These are phyloP conservation scores for Mya arenaria DNA, from an alignment of 1,140 invertebrate genomes.

Conservation along the genomic window DNA sequence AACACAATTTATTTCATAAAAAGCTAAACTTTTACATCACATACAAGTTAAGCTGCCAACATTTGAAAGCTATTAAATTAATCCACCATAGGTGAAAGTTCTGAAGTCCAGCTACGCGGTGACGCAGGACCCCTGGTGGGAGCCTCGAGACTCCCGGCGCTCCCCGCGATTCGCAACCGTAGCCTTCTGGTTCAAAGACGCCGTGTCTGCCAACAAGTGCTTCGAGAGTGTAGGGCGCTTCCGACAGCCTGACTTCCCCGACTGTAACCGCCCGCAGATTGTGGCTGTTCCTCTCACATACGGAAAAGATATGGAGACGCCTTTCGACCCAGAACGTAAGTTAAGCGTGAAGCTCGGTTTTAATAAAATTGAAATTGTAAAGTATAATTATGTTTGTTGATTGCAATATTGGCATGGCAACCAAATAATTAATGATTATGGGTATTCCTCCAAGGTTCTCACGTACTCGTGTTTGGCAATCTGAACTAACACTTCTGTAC, in stretches of 20 bases:
- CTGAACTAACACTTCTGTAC: too few relatives aligned
- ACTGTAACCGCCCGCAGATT: conserved; percentile 4
- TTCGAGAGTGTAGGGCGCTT: conserved; percentile 17
- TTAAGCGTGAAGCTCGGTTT: too few relatives aligned
- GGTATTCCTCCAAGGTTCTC: too few relatives aligned
- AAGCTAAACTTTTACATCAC: not conserved
- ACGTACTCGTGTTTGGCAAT: too few relatives aligned
- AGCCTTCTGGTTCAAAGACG: conserved; percentile 50
- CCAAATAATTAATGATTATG: too few relatives aligned
- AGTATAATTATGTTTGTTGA: too few relatives aligned
- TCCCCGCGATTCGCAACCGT: not conserved
- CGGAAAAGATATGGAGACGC: conserved; percentile 6
- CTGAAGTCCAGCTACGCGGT: conserved; percentile 10
- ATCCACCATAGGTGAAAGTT: conserved; percentile 11
- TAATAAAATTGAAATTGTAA: too few relatives aligned
- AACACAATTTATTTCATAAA: not conserved
- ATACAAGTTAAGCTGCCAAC: not conserved
- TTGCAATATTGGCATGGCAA: too few relatives aligned
- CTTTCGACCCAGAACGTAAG: conserved; percentile 29
- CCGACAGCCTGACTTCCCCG: conserved; percentile 36
- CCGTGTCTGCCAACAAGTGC: conserved; percentile 1
- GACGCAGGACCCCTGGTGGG: conserved; percentile 22
- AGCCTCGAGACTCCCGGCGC: not conserved
- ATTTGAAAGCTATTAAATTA: not conserved
- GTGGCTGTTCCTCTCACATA: conserved; percentile 42